Evolutionary conservation across 2,113 vertebrate genomes (phyloP).

Genomic region (Lepisosteus oculatus): DNA sequence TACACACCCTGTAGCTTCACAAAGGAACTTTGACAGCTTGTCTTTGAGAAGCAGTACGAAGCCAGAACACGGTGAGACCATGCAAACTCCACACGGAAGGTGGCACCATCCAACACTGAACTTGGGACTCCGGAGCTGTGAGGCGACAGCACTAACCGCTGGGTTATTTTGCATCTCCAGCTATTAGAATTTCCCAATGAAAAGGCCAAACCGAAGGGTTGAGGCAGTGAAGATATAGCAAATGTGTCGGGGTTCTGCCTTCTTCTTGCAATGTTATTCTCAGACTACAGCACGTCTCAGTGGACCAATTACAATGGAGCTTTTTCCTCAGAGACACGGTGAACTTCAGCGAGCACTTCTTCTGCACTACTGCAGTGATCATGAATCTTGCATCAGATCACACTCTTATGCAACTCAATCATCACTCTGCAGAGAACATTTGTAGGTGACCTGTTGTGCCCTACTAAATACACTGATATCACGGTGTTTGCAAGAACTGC

Average conservation of each 20-base stretch:
- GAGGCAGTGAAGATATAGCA: too few relatives aligned
- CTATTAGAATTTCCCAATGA: too few relatives aligned
- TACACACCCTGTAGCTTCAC: too few relatives aligned
- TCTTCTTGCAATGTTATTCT: constrained; percentile 51
- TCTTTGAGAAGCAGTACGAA: too few relatives aligned
- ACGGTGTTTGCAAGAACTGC: not conserved
- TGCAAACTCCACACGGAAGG: too few relatives aligned
- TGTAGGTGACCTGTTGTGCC: constrained; percentile 30
- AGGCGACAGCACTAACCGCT: too few relatives aligned
- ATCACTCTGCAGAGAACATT: constrained; percentile 34
- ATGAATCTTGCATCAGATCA: constrained; percentile 71
- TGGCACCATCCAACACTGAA: too few relatives aligned
- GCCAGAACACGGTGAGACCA: too few relatives aligned
- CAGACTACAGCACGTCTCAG: constrained; percentile 57
- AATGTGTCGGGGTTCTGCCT: constrained; percentile 24
- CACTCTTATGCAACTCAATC: constrained; percentile 49
- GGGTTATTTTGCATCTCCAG: too few relatives aligned
- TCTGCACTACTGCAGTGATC: constrained; percentile 65
- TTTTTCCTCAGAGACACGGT: constrained; percentile 68
- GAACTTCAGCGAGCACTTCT: constrained; percentile 60
- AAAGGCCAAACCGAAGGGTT: too few relatives aligned
- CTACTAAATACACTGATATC: constrained; percentile 2
- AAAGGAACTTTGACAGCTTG: too few relatives aligned
- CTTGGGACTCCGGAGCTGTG: too few relatives aligned
- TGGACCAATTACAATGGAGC: constrained; percentile 69